A percentile compares a stretch with the other conserved stretches of the same genome.
Evolutionary conservation across 1,140 invertebrate genomes (phyloP).

Genomic region (Drosophila takahashii): DNA sequence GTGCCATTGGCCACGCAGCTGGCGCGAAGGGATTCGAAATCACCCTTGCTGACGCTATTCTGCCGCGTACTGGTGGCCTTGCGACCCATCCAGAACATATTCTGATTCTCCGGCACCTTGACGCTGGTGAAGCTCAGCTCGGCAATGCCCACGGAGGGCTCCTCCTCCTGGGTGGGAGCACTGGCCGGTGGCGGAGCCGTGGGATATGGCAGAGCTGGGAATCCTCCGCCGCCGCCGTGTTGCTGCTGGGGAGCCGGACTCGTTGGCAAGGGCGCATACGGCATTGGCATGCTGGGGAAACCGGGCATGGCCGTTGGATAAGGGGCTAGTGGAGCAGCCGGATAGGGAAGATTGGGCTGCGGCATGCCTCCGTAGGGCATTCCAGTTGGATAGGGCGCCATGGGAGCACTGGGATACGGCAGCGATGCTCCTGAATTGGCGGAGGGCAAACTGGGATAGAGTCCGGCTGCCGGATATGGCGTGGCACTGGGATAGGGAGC

Average conservation of each 20-base stretch:
- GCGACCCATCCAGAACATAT: constrained; percentile 78
- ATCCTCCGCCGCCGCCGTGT: constrained; percentile 38
- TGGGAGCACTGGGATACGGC: constrained; percentile 54
- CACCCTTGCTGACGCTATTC: constrained; percentile 83
- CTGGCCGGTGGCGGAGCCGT: constrained; percentile 52
- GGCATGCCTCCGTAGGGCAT: constrained; percentile 40
- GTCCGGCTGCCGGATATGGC: constrained; percentile 47
- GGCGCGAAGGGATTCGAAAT: constrained; percentile 90
- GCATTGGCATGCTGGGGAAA: constrained; percentile 74
- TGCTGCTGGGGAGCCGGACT: constrained; percentile 59
- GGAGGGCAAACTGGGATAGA: constrained; percentile 59
- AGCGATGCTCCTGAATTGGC: constrained; percentile 11
- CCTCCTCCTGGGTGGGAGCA: constrained; percentile 64
- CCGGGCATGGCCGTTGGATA: constrained; percentile 51
- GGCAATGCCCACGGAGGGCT: constrained; percentile 70
- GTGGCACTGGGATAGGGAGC: constrained; percentile 49
- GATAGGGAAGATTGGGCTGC: constrained; percentile 64
- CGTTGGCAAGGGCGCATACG: constrained; percentile 61
- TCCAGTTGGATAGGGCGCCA: constrained; percentile 35
- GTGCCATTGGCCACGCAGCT: constrained; percentile 89
- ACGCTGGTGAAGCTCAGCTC: constrained; percentile 77
- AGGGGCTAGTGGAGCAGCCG: constrained; percentile 41
- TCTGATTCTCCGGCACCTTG: constrained; percentile 79
- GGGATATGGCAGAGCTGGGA: constrained; percentile 56
- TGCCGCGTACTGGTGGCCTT: constrained; percentile 61